phyloP scores from a whole-genome alignment of 2,888 invertebrate genomes.

The Parnassius orleans region DNA sequence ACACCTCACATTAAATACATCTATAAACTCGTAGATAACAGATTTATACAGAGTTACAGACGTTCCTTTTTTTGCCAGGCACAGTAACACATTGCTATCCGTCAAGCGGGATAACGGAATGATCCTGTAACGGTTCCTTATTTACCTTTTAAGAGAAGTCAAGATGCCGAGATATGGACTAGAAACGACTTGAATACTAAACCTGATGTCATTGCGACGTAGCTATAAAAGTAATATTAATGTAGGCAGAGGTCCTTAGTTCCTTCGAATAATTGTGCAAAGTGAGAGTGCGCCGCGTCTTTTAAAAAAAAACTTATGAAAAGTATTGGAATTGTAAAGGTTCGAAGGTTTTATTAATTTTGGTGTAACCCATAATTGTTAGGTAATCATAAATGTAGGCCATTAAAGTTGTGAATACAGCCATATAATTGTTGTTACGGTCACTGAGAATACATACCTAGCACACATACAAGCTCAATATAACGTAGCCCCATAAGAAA shows the following conservation, averaged over 20 bases:
- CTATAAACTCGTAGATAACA: not conserved
- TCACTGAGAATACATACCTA: constrained; percentile 41
- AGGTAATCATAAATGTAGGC: not conserved
- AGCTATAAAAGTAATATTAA: not conserved
- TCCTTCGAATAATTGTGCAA: not conserved
- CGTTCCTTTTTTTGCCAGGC: constrained; percentile 14
- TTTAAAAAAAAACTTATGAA: not conserved
- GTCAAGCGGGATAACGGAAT: constrained; percentile 25
- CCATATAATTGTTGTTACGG: constrained; percentile 37
- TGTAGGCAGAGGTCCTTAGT: not conserved
- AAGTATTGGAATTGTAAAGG: not conserved
- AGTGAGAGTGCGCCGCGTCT: not conserved
- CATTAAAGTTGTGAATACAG: constrained; percentile 29
- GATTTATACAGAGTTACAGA: not conserved
- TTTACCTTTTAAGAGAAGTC: constrained; percentile 16
- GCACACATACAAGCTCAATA: constrained; percentile 25
- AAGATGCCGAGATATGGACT: constrained; percentile 11
- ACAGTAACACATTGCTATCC: constrained; percentile 17
- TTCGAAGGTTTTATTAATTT: not conserved
- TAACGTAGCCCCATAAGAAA: constrained; percentile 9
- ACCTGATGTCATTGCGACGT: not conserved
- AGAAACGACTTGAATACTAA: not conserved
- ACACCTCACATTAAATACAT: not conserved
- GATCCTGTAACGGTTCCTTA: constrained; percentile 26
- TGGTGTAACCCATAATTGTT: not conserved